Percentiles rank a stretch among this genome's conserved stretches.
Conservation (phyloP, 2,797 vertebrate genomes). For the Sarcophilus harrisii region DNA sequence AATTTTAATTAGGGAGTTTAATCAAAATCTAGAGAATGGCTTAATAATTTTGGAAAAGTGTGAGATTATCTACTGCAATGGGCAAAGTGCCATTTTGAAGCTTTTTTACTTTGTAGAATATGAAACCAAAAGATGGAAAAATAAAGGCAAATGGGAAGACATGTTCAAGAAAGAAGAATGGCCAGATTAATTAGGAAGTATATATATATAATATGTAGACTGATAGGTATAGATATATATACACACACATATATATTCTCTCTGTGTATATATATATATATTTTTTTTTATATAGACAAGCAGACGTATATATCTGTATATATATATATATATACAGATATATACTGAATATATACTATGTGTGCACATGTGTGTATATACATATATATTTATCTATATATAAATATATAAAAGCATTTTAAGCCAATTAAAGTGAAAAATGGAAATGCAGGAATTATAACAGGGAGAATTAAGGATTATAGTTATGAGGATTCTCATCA, state of each 20-base stretch:
- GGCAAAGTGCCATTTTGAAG: neutral
- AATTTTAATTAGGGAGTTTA: neutral
- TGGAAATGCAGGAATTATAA: neutral
- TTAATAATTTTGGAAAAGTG: neutral
- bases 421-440: neutral
- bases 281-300: too few species aligned
- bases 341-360: neutral
- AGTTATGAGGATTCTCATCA: neutral
- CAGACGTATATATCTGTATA: too few species aligned
- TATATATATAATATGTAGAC: too few species aligned
- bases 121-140: neutral
- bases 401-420: neutral
- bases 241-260: too few species aligned
- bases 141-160: neutral
- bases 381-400: neutral
- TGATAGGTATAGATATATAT: too few species aligned
- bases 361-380: neutral
- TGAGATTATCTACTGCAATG: neutral
- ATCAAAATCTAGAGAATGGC: neutral
- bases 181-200: neutral
- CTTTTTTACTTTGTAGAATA: neutral
- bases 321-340: neutral
- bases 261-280: too few species aligned
- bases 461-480: neutral
- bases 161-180: neutral